Percentiles rank a stretch among this genome's conserved stretches.
Evolutionary conservation across 2,888 invertebrate species (phyloP).

Genomic region (Sarcophaga subvicina): DNA sequence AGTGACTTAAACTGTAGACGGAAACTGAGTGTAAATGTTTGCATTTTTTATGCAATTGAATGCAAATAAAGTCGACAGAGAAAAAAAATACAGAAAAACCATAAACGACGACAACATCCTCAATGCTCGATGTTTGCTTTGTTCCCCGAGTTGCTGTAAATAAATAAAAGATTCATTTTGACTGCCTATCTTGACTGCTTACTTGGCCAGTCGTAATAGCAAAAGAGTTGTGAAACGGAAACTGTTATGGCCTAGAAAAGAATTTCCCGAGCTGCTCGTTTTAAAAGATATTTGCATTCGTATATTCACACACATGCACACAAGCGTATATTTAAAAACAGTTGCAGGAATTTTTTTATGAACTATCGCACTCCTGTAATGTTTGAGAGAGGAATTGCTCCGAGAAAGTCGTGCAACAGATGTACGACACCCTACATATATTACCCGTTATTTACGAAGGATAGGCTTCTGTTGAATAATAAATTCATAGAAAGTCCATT

Average conservation of each 20-base stretch:
- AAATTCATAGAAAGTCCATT: too few species aligned
- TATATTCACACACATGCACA: neutral
- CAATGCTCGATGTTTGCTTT: conserved; percentile 34
- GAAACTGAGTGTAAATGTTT: conserved; percentile 70
- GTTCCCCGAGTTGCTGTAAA: conserved; percentile 35
- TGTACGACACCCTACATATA: too few species aligned
- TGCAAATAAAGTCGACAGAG: conserved; percentile 66
- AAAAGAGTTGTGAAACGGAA: conserved; percentile 67
- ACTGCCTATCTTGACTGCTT: neutral
- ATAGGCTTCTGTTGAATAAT: too few species aligned
- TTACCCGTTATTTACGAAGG: too few species aligned
- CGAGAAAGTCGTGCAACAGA: too few species aligned
- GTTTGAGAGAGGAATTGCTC: too few species aligned
- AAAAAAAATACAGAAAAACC: neutral
- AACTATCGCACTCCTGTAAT: too few species aligned
- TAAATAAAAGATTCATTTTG: conserved; percentile 53
- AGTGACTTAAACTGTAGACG: conserved; percentile 59
- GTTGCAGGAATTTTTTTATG: neutral
- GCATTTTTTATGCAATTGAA: conserved; percentile 73
- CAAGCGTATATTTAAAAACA: neutral
- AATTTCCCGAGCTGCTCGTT: conserved; percentile 72
- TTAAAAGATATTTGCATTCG: conserved; percentile 3
- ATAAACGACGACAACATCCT: conserved; percentile 48
- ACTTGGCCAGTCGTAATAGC: conserved; percentile 31
- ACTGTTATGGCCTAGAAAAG: conserved; percentile 70